Percentiles rank a stretch among this genome's conserved stretches.
phyloP scores from a whole-genome alignment of 2,113 vertebrate species.

The Acanthisitta chloris region DNA sequence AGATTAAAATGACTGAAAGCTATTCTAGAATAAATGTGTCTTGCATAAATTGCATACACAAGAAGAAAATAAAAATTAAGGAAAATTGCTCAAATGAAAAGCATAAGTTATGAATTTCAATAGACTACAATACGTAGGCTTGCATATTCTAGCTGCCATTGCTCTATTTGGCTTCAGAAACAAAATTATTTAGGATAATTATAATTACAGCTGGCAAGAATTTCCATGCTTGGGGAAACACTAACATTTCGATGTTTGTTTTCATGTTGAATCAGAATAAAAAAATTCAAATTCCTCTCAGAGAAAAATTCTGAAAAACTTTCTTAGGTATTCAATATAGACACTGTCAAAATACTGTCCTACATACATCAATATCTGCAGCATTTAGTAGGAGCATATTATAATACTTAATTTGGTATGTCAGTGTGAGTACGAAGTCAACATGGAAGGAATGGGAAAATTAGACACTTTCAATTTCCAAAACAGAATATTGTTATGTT shows the following conservation, averaged over 20 bases:
- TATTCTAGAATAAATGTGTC: neutral
- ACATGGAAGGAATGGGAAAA: neutral
- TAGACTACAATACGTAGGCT: neutral
- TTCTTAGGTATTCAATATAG: neutral
- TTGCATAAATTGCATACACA: neutral
- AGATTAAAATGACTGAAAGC: neutral
- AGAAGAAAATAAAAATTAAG: slow-evolving; percentile 27
- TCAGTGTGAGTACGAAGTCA: neutral
- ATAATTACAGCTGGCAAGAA: neutral
- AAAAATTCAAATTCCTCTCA: neutral
- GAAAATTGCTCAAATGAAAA: slow-evolving; percentile 18
- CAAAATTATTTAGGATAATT: slow-evolving; percentile 4
- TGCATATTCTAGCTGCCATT: neutral
- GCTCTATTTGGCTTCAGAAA: slow-evolving; percentile 5
- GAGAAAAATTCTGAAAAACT: neutral
- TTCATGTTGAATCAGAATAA: neutral
- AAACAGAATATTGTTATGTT: neutral
- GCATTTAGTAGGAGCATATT: neutral
- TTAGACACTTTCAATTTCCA: neutral
- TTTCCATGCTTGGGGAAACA: neutral
- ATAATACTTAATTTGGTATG: neutral
- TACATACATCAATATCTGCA: neutral
- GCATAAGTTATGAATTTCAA: neutral
- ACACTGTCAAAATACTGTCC: neutral
- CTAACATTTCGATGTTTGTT: neutral